These are phyloP conservation scores for Antitype chi DNA, from an alignment of 2,888 invertebrate genomes.

Conservation along the genomic window DNA sequence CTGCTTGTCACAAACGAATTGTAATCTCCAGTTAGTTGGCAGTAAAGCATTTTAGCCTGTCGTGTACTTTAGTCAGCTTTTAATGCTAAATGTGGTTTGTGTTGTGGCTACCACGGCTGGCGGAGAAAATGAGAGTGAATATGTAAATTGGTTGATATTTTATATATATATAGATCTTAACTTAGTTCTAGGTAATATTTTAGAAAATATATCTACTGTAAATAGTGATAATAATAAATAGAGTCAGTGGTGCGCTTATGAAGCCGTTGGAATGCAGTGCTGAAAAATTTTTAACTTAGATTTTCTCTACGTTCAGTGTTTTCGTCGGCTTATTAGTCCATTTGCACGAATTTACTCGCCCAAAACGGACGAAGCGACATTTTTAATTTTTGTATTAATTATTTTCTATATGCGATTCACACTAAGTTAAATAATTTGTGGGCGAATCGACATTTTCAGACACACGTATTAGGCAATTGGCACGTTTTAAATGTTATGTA, in stretches of 20 bases:
- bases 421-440: too few relatives aligned
- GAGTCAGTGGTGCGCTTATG: background rate
- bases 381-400: too few relatives aligned
- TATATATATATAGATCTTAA: too few relatives aligned
- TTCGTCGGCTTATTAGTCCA: background rate
- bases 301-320: background rate
- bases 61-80: slow-evolving; percentile 19
- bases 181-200: background rate
- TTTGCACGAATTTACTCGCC: too few relatives aligned
- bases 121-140: slow-evolving; percentile 51
- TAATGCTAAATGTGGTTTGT: slow-evolving; percentile 44
- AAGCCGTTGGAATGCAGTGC: background rate
- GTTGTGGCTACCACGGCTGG: slow-evolving; percentile 10
- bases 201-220: background rate
- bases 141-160: slow-evolving; percentile 46
- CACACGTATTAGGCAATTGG: too few relatives aligned
- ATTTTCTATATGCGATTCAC: too few relatives aligned
- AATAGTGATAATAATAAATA: background rate
- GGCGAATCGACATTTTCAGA: too few relatives aligned
- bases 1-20: slow-evolving; percentile 16
- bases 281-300: background rate
- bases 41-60: slow-evolving; percentile 31
- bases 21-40: slow-evolving; percentile 30
- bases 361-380: too few relatives aligned
- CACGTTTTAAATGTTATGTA: too few relatives aligned